Evolutionary conservation across 1,140 invertebrate genomes (phyloP).

Genomic region (Calliopsis andreniformis): DNA sequence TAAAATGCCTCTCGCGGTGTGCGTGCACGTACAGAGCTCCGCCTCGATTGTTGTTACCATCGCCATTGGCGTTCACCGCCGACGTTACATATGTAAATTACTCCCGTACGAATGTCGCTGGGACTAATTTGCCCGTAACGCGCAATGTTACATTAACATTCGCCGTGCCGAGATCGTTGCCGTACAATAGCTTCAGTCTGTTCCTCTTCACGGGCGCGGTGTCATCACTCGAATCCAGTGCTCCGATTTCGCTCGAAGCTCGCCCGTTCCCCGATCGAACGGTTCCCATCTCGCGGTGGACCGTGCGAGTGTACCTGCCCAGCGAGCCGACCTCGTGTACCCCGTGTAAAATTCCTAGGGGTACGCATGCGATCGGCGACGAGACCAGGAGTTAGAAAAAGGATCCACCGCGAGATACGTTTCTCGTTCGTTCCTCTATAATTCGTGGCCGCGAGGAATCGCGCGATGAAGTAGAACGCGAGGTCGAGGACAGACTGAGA

Average conservation of each 20-base stretch:
- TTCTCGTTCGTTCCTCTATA: background rate
- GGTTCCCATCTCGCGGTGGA: background rate
- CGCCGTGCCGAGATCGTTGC: slow-evolving; percentile 32
- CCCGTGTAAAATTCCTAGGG: background rate
- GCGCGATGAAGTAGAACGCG: slow-evolving; percentile 24
- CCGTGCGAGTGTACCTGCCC: background rate
- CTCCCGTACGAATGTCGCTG: slow-evolving; percentile 41
- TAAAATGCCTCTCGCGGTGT: slow-evolving; percentile 70
- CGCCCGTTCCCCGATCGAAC: background rate
- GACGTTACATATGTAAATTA: slow-evolving; percentile 59
- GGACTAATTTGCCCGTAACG: slow-evolving; percentile 34
- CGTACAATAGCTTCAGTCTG: slow-evolving; percentile 15
- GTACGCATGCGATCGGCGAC: background rate
- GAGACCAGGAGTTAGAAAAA: background rate
- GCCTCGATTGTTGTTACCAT: slow-evolving; percentile 66
- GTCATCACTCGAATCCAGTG: background rate
- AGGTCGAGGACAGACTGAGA: background rate
- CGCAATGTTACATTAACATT: slow-evolving; percentile 52
- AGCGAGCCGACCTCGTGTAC: background rate
- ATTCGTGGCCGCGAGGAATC: background rate
- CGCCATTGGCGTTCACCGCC: slow-evolving; percentile 59
- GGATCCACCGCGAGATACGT: background rate
- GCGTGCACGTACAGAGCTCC: slow-evolving; percentile 61
- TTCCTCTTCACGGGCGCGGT: slow-evolving; percentile 31
- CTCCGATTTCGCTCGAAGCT: background rate